Conservation (phyloP, 1,140 invertebrate genomes). For the Apis cerana region DNA sequence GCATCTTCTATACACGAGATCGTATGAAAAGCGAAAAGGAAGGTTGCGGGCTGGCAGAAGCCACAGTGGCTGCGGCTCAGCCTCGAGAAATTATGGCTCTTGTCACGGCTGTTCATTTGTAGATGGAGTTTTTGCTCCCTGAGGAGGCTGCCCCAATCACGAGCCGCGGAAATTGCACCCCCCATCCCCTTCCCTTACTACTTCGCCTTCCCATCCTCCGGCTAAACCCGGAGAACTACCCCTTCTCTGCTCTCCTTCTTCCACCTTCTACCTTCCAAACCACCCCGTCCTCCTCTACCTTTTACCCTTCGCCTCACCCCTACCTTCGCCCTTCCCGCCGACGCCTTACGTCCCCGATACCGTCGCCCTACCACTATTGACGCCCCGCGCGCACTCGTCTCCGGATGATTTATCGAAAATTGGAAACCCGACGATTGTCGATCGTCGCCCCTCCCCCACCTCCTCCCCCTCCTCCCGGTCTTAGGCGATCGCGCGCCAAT, state of each 20-base stretch:
- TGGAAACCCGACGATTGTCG: constrained; percentile 67
- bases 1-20: constrained; percentile 61
- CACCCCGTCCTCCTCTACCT: constrained; percentile 42
- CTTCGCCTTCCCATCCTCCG: constrained; percentile 72
- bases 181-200: constrained; percentile 71
- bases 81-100: constrained; percentile 86
- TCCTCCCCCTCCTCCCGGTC: background rate
- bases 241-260: constrained; percentile 51
- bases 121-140: constrained; percentile 87
- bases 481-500: constrained; percentile 17
- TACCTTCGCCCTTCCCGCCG: constrained; percentile 45
- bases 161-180: constrained; percentile 86
- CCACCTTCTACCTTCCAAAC: constrained; percentile 28
- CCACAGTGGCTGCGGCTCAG: constrained; percentile 69
- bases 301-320: constrained; percentile 60
- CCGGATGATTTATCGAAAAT: constrained; percentile 69
- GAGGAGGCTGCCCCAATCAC: constrained; percentile 86
- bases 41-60: constrained; percentile 67
- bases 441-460: constrained; percentile 55
- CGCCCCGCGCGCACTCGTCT: constrained; percentile 60
- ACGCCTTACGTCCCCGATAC: constrained; percentile 64
- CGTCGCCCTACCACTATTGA: constrained; percentile 58
- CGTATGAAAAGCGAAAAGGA: constrained; percentile 69
- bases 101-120: constrained; percentile 88
- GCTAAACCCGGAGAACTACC: constrained; percentile 59